Evolutionary conservation across 2,888 invertebrate genomes (phyloP).

Genomic region (Agrotis ipsilon): DNA sequence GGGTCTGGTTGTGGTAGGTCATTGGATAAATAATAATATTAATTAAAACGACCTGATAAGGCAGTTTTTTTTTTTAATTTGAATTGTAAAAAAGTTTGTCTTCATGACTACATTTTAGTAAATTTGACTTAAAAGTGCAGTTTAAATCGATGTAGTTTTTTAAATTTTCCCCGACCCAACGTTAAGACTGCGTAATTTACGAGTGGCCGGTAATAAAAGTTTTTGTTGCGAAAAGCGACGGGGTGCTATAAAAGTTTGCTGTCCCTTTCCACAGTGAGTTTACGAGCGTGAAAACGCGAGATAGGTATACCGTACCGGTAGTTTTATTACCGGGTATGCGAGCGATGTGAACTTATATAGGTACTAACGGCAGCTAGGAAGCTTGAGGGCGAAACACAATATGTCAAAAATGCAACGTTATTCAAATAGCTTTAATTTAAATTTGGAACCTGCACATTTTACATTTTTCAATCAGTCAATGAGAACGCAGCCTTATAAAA

Average conservation of each 20-base stretch:
- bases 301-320: conserved; percentile 84
- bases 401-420: conserved; percentile 52
- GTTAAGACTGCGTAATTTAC: conserved; percentile 87
- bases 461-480: neutral
- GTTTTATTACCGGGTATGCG: conserved; percentile 82
- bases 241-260: conserved; percentile 81
- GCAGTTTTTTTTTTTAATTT: conserved; percentile 1
- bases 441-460: conserved; percentile 8
- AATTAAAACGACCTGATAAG: conserved; percentile 24
- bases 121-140: conserved; percentile 29
- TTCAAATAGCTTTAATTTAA: conserved; percentile 29
- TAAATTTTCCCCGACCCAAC: conserved; percentile 73
- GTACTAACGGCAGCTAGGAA: conserved; percentile 59
- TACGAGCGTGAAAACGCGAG: conserved; percentile 86
- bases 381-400: conserved; percentile 61
- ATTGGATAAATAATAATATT: conserved; percentile 74
- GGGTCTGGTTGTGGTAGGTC: conserved; percentile 88
- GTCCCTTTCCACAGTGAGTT: conserved; percentile 82
- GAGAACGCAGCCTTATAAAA: neutral
- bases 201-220: conserved; percentile 88
- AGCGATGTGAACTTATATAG: conserved; percentile 72
- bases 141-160: conserved; percentile 68
- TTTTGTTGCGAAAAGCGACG: conserved; percentile 88
- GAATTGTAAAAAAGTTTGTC: neutral
- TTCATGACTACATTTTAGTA: conserved; percentile 5